Evolutionary conservation across 2,113 vertebrate genomes (phyloP).

Genomic region (Cololabis saira): DNA sequence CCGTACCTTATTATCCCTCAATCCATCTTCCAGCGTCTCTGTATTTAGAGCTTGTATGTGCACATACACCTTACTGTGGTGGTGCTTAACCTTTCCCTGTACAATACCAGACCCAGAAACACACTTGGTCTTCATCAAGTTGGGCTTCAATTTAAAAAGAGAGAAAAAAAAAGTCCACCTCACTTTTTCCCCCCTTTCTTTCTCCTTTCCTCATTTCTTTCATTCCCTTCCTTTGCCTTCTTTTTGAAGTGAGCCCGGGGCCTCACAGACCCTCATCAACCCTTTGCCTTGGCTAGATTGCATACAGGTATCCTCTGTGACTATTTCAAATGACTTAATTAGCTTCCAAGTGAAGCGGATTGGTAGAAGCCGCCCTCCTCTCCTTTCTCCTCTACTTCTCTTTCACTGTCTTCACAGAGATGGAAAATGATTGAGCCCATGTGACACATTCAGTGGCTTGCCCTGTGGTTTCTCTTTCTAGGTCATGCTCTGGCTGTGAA

Average conservation of each 20-base stretch:
- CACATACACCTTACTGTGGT: conserved; percentile 66
- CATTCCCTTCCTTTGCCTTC: conserved; percentile 58
- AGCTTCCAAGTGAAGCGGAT: conserved; percentile 74
- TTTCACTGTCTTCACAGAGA: conserved; percentile 54
- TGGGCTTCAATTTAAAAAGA: conserved; percentile 57
- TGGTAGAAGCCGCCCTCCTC: conserved; percentile 42
- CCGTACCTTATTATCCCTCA: conserved; percentile 44
- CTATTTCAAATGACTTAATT: conserved; percentile 86
- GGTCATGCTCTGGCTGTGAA: conserved; percentile 81
- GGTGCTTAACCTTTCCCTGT: conserved; percentile 73
- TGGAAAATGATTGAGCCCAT: conserved; percentile 79
- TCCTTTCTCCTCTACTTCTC: conserved; percentile 13
- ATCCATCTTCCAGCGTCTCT: conserved; percentile 64
- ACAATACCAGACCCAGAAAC: conserved; percentile 57
- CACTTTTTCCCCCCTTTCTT: conserved; percentile 24
- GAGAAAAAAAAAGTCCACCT: conserved; percentile 41
- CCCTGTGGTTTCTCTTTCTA: conserved; percentile 81
- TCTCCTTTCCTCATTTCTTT: conserved; percentile 42
- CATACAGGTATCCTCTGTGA: conserved; percentile 82
- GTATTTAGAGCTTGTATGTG: conserved; percentile 62
- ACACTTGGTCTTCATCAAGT: conserved; percentile 64
- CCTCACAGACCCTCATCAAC: conserved; percentile 77
- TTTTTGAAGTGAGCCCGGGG: conserved; percentile 81
- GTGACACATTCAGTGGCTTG: conserved; percentile 77
- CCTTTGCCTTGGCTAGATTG: conserved; percentile 78